Conservation (phyloP, 2,113 vertebrate genomes). For the Elaphurus davidianus region DNA sequence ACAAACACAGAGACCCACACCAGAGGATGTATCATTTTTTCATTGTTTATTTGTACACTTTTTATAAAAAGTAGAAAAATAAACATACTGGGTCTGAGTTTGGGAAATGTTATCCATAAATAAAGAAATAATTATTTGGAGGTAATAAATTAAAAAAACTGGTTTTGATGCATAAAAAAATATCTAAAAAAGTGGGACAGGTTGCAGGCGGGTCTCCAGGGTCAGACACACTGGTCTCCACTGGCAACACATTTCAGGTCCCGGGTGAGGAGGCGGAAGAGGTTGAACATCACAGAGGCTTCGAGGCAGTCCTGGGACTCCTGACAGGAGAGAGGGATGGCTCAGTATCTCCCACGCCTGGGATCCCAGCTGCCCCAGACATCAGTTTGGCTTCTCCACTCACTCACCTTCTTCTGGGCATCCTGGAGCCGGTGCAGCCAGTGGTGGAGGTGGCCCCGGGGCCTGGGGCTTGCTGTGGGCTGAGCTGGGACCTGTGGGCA, state of each 20-base stretch:
- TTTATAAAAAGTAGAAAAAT: conserved; percentile 42
- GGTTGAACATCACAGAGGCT: not conserved
- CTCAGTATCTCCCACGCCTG: not conserved
- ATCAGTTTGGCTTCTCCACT: rapidly evolving
- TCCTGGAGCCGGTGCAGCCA: not conserved
- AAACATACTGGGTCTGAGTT: not conserved
- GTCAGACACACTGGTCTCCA: not conserved
- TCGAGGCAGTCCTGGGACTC: not conserved
- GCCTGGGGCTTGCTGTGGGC: not conserved
- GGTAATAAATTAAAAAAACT: not conserved
- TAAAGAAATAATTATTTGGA: not conserved
- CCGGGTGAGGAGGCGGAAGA: not conserved
- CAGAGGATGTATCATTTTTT: not conserved
- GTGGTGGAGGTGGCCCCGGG: not conserved
- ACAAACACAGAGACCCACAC: not conserved
- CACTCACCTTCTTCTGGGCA: not conserved
- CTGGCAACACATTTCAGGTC: not conserved
- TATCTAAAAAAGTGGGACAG: rapidly evolving
- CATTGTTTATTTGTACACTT: not conserved
- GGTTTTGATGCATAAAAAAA: not conserved
- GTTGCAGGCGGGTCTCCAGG: rapidly evolving
- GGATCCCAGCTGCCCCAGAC: not conserved
- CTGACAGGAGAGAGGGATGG: not conserved
- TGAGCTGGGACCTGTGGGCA: not conserved
- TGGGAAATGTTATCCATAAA: not conserved